Evolutionary conservation across 2,888 invertebrate genomes (phyloP).

Genomic region (Acrobasis suavella): DNA sequence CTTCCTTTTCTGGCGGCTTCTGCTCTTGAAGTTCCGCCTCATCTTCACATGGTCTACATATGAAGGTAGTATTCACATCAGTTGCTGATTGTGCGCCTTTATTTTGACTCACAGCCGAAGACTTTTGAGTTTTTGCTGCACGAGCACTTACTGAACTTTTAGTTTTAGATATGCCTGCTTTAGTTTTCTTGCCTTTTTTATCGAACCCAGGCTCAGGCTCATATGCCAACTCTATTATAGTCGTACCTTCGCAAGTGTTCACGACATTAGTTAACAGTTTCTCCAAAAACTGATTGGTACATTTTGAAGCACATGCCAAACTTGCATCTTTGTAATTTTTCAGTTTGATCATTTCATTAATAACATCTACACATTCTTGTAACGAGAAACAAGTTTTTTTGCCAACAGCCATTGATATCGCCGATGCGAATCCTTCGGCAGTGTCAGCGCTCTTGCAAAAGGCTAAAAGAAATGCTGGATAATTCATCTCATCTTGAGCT

Average conservation of each 20-base stretch:
- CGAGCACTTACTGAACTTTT: slow-evolving; percentile 55
- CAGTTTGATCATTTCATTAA: slow-evolving; percentile 61
- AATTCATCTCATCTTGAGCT: slow-evolving; percentile 76
- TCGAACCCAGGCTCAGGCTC: slow-evolving; percentile 44
- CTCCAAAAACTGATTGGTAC: slow-evolving; percentile 58
- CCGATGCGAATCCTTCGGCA: slow-evolving; percentile 80
- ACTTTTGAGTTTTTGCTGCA: slow-evolving; percentile 51
- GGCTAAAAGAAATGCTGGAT: slow-evolving; percentile 83
- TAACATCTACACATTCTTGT: slow-evolving; percentile 74
- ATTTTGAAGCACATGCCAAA: slow-evolving; percentile 60
- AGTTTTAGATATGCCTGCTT: slow-evolving; percentile 30
- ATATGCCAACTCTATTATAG: slow-evolving; percentile 61
- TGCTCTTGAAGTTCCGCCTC: slow-evolving; percentile 47
- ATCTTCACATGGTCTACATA: slow-evolving; percentile 65
- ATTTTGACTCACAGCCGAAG: slow-evolving; percentile 33
- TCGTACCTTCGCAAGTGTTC: slow-evolving; percentile 60
- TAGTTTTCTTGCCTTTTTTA: slow-evolving; percentile 59
- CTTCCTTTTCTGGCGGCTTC: slow-evolving; percentile 46
- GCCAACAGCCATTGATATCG: slow-evolving; percentile 81
- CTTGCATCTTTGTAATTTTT: slow-evolving; percentile 66
- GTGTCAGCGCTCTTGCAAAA: slow-evolving; percentile 84
- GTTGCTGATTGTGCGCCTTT: slow-evolving; percentile 52
- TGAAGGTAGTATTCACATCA: slow-evolving; percentile 57
- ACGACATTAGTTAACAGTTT: slow-evolving; percentile 56
- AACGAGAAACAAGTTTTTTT: slow-evolving; percentile 73